These are phyloP conservation scores for Phrixothrix hirtus DNA, from an alignment of 2,888 invertebrate genomes.

Conservation along the genomic window DNA sequence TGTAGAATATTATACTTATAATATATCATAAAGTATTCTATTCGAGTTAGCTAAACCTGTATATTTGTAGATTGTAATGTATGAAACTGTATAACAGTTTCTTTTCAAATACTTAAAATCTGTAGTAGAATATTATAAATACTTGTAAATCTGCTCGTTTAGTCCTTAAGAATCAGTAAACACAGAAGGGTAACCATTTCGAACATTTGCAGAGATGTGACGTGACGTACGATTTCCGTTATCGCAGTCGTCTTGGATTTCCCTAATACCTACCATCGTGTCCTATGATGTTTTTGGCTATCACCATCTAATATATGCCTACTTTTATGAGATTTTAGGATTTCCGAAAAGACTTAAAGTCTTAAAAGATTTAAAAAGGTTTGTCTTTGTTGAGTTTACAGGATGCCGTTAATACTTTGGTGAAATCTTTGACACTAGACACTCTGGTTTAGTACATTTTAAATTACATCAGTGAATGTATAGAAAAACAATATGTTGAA, in stretches of 20 bases:
- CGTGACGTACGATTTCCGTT: conserved; percentile 30
- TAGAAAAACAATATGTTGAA: too few relatives aligned
- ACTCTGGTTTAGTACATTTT: too few relatives aligned
- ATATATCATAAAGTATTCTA: too few relatives aligned
- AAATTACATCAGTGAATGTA: too few relatives aligned
- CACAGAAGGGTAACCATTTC: conserved; percentile 15
- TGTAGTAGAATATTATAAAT: conserved; percentile 28
- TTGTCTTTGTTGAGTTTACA: conserved; percentile 8
- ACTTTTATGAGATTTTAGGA: conserved; percentile 21
- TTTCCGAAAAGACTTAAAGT: conserved; percentile 24
- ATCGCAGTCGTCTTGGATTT: conserved; percentile 19
- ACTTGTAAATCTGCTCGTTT: conserved; percentile 20
- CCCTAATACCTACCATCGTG: conserved; percentile 19
- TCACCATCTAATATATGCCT: conserved; percentile 15
- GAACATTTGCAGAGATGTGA: conserved; percentile 27
- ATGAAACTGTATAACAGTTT: too few relatives aligned
- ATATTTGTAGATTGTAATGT: too few relatives aligned
- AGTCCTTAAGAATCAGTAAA: conserved; percentile 21
- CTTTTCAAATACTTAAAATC: not conserved
- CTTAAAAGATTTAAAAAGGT: conserved; percentile 16
- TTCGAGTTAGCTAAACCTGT: too few relatives aligned
- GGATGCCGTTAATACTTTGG: conserved; percentile 20
- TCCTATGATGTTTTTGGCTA: conserved; percentile 12
- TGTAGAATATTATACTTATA: too few relatives aligned
- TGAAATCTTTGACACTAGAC: too few relatives aligned